A percentile compares a stretch with the other conserved stretches of the same genome.
Conservation (phyloP, 1,140 invertebrate genomes). For the Schmidtea mediterranea region DNA sequence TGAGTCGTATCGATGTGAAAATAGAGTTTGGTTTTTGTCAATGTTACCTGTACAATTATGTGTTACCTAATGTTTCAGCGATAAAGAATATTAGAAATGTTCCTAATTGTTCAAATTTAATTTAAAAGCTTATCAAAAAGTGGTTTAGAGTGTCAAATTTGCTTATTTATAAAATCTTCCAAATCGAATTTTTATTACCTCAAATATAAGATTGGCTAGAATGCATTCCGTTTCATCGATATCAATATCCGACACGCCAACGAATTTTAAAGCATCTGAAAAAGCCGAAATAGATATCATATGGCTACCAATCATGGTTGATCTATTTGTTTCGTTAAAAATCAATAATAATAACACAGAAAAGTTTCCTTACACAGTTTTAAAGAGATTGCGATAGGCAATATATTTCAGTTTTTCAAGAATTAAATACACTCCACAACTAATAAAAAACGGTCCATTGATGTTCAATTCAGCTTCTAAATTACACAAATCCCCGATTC, state of each 20-base stretch:
- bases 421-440: slow-evolving; percentile 75
- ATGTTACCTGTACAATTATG: too few species aligned
- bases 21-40: too few species aligned
- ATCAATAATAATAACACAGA: neutral
- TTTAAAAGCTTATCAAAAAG: too few species aligned
- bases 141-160: too few species aligned
- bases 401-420: slow-evolving; percentile 81
- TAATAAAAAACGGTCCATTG: slow-evolving; percentile 69
- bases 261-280: slow-evolving; percentile 43
- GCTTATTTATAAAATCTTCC: too few species aligned
- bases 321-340: slow-evolving; percentile 27
- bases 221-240: slow-evolving; percentile 80
- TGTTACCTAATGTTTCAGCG: too few species aligned
- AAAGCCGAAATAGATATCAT: slow-evolving; percentile 62
- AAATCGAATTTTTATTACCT: too few species aligned
- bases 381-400: slow-evolving; percentile 78
- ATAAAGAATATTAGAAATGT: too few species aligned
- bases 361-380: slow-evolving; percentile 44
- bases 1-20: too few species aligned
- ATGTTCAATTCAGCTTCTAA: slow-evolving; percentile 56
- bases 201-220: slow-evolving; percentile 74
- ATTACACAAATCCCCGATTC: slow-evolving; percentile 51
- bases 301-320: slow-evolving; percentile 53
- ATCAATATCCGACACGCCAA: slow-evolving; percentile 41
- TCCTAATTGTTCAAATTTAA: too few species aligned